Conservation (phyloP, 2,888 invertebrate genomes). For the Stenodema calcarata region DNA sequence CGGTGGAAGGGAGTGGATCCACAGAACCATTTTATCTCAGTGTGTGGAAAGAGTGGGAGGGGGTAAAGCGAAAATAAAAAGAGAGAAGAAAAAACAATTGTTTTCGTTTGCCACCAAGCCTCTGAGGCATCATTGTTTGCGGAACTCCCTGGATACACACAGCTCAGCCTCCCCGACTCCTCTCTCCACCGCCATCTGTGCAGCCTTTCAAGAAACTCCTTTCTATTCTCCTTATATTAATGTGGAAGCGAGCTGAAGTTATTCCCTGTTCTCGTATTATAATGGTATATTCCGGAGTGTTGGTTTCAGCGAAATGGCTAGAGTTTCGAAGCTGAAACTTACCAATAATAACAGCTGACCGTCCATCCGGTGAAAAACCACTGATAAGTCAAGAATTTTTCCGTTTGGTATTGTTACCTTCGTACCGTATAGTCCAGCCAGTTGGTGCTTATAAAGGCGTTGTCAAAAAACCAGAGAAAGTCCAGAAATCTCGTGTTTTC, state of each 20-base stretch:
- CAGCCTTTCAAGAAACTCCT: not conserved
- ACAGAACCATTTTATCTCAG: conserved; percentile 26
- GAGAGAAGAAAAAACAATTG: conserved; percentile 25
- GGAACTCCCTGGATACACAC: conserved; percentile 20
- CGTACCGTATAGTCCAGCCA: no score
- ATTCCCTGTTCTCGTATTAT: not conserved
- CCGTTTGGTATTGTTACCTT: no score
- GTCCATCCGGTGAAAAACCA: no score
- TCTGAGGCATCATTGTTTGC: conserved; percentile 22
- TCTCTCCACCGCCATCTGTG: not conserved
- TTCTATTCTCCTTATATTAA: not conserved
- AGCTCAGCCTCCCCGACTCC: not conserved
- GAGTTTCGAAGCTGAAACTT: no score
- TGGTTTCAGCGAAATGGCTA: not conserved
- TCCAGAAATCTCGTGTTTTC: no score
- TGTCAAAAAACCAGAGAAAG: no score
- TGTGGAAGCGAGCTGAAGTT: not conserved
- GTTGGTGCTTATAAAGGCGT: no score
- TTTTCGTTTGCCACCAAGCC: conserved; percentile 7
- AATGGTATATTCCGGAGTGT: not conserved
- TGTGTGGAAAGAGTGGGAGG: not conserved
- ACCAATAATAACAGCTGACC: no score
- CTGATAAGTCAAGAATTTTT: no score
- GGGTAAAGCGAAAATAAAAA: not conserved
- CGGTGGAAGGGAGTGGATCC: not conserved